Percentiles rank a stretch among this genome's conserved stretches.
Conservation (phyloP, 1,140 invertebrate species). For the Lepidurus arcticus region DNA sequence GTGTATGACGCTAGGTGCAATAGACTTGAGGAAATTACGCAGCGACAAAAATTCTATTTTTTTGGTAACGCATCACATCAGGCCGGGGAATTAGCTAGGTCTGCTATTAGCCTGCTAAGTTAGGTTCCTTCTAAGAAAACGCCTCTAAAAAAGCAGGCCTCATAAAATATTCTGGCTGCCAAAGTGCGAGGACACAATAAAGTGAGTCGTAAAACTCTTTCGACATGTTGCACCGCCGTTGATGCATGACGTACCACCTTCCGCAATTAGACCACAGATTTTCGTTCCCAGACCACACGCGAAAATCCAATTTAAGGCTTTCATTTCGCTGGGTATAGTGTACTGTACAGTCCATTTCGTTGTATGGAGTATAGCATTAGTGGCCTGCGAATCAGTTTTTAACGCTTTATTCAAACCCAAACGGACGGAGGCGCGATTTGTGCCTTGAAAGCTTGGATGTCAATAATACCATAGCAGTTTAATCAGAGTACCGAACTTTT, state of each 20-base stretch:
- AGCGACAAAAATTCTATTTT: not conserved
- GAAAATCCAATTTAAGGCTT: too few relatives aligned
- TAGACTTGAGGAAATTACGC: not conserved
- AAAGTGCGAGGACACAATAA: not conserved
- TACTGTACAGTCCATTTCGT: too few relatives aligned
- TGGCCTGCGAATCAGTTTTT: too few relatives aligned
- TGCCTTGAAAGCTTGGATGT: too few relatives aligned
- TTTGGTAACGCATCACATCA: not conserved
- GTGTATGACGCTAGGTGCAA: not conserved
- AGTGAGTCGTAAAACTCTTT: not conserved
- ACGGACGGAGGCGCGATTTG: too few relatives aligned
- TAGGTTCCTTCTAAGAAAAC: not conserved
- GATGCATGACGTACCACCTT: conserved; percentile 1
- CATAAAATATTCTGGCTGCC: not conserved
- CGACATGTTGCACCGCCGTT: not conserved
- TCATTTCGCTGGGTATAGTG: too few relatives aligned
- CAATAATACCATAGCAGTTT: too few relatives aligned
- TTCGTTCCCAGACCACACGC: not conserved
- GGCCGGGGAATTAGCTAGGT: not conserved
- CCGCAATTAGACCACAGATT: not conserved
- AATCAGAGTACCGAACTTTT: too few relatives aligned
- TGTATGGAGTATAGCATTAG: too few relatives aligned
- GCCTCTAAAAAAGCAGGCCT: not conserved
- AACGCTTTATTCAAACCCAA: too few relatives aligned
- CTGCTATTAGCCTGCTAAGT: not conserved